Evolutionary conservation across 2,113 vertebrate genomes (phyloP).

Genomic region (Etheostoma cragini): DNA sequence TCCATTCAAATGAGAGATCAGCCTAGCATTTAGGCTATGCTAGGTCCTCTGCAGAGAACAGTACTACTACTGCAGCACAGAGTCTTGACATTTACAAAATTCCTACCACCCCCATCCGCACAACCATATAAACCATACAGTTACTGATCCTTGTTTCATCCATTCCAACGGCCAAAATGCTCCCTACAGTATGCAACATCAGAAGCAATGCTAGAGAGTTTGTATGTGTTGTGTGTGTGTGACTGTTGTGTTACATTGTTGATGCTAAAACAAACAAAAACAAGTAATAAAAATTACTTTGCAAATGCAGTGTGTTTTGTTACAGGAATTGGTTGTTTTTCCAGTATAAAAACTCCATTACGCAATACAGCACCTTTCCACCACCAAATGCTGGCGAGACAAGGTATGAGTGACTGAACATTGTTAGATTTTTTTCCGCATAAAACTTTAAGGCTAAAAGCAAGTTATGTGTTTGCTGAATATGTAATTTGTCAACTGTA

Average conservation of each 20-base stretch:
- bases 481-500: background rate
- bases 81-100: background rate
- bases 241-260: background rate
- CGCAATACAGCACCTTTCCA: too few species aligned
- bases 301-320: too few species aligned
- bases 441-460: too few species aligned
- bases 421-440: too few species aligned
- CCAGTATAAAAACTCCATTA: too few species aligned
- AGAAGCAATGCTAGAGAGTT: background rate
- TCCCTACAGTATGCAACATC: background rate
- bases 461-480: background rate
- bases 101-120: background rate
- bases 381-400: too few species aligned
- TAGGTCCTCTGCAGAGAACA: conserved; percentile 28
- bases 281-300: background rate
- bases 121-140: conserved; percentile 2
- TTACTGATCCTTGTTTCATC: conserved; percentile 12
- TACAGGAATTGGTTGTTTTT: too few species aligned
- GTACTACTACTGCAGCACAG: conserved; percentile 1
- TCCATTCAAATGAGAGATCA: conserved; percentile 32
- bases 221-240: background rate
- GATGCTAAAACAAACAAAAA: background rate
- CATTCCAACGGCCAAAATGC: background rate
- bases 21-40: conserved; percentile 10
- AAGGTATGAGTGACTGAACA: too few species aligned